Evolutionary conservation across 2,113 vertebrate genomes (phyloP).

Genomic region (Poicephalus meyeri): DNA sequence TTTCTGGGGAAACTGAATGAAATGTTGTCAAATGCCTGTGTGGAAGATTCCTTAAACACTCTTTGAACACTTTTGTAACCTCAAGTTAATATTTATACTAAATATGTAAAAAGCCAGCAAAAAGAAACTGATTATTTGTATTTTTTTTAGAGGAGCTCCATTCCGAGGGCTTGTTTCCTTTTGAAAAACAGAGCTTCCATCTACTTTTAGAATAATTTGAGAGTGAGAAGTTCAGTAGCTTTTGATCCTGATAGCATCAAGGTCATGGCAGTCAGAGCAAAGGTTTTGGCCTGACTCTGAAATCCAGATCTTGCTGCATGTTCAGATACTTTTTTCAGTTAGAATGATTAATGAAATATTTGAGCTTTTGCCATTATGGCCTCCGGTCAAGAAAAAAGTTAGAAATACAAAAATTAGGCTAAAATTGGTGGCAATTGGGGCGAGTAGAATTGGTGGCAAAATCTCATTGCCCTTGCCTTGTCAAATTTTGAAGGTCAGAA

Average conservation of each 20-base stretch:
- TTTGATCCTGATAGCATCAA: not conserved
- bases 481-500: not conserved
- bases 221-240: not conserved
- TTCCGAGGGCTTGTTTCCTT: not conserved
- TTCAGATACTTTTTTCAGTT: not conserved
- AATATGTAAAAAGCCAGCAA: not conserved
- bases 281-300: not conserved
- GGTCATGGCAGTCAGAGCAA: not conserved
- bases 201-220: not conserved
- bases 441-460: not conserved
- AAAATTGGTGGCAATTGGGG: not conserved
- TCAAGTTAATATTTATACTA: not conserved
- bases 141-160: not conserved
- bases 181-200: not conserved
- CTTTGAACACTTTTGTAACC: not conserved
- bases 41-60: not conserved
- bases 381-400: not conserved
- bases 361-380: not conserved
- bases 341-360: not conserved
- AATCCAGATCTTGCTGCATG: not conserved
- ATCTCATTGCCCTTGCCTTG: not conserved
- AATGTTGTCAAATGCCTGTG: not conserved
- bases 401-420: not conserved
- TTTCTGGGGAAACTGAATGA: not conserved
- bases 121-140: not conserved